Evolutionary conservation across 1,140 invertebrate genomes (phyloP).

Genomic region (Drosophila watanabei): DNA sequence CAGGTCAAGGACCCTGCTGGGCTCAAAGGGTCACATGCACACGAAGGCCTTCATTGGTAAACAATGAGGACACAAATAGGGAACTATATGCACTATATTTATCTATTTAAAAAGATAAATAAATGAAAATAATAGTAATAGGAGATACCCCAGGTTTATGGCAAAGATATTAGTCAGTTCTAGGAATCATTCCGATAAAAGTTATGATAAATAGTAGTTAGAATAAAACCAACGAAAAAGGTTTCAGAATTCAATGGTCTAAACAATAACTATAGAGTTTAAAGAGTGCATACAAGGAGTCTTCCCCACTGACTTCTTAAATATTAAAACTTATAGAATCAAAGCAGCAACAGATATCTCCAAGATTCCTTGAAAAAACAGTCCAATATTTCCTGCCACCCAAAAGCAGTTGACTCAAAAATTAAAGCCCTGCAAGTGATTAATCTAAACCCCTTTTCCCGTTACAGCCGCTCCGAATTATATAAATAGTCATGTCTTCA

Average conservation of each 20-base stretch:
- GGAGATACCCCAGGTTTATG: background rate
- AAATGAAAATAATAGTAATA: background rate
- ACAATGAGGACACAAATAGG: background rate
- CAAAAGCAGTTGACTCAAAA: background rate
- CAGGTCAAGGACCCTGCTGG: slow-evolving; percentile 43
- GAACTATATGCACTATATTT: no score
- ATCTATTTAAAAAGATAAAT: background rate
- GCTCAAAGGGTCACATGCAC: slow-evolving; percentile 4
- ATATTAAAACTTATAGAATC: background rate
- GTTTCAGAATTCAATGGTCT: background rate
- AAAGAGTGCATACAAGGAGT: background rate
- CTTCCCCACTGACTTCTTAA: background rate
- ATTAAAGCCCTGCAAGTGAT: background rate
- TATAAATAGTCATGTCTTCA: slow-evolving; percentile 67
- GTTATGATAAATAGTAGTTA: background rate
- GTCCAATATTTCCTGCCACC: background rate
- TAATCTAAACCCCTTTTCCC: background rate
- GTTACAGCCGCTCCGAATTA: slow-evolving; percentile 1
- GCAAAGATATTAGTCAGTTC: background rate
- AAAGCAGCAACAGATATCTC: background rate
- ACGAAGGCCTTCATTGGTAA: slow-evolving; percentile 3
- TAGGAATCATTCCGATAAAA: background rate
- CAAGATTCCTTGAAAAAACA: background rate
- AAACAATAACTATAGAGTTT: background rate
- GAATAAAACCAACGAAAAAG: background rate